phyloP scores from a whole-genome alignment of 2,888 invertebrate genomes.

The Macrophya alboannulata region DNA sequence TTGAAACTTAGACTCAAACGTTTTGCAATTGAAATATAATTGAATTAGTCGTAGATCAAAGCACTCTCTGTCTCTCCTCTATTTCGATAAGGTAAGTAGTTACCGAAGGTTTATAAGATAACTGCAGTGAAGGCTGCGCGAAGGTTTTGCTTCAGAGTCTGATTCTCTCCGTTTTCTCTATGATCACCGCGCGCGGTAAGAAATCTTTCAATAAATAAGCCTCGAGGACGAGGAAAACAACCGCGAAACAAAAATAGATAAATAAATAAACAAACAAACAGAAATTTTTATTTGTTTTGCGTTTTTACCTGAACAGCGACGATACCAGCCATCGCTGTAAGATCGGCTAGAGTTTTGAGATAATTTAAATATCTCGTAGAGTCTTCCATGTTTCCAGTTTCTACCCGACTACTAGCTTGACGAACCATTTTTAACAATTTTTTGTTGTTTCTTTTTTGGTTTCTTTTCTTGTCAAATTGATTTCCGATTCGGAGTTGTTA shows the following conservation, averaged over 20 bases:
- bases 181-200: neutral
- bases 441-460: neutral
- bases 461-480: too few relatives aligned
- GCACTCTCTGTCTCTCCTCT: neutral
- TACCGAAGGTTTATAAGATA: slow-evolving; percentile 3
- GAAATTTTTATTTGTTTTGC: neutral
- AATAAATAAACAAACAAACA: neutral
- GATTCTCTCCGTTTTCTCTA: neutral
- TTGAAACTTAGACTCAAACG: neutral
- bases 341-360: slow-evolving; percentile 72
- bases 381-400: slow-evolving; percentile 70
- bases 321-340: slow-evolving; percentile 74
- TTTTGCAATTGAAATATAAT: neutral
- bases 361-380: slow-evolving; percentile 70
- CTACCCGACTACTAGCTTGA: slow-evolving; percentile 68
- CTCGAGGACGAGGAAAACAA: neutral
- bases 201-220: neutral
- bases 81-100: slow-evolving; percentile 38
- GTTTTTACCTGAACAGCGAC: slow-evolving; percentile 73
- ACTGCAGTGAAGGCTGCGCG: slow-evolving; percentile 23
- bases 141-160: neutral
- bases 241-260: too few relatives aligned
- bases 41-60: neutral
- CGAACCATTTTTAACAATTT: slow-evolving; percentile 69
- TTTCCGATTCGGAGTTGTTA: too few relatives aligned